These are phyloP conservation scores for Gortyna flavago DNA, from an alignment of 2,888 invertebrate species.

Conservation along the genomic window DNA sequence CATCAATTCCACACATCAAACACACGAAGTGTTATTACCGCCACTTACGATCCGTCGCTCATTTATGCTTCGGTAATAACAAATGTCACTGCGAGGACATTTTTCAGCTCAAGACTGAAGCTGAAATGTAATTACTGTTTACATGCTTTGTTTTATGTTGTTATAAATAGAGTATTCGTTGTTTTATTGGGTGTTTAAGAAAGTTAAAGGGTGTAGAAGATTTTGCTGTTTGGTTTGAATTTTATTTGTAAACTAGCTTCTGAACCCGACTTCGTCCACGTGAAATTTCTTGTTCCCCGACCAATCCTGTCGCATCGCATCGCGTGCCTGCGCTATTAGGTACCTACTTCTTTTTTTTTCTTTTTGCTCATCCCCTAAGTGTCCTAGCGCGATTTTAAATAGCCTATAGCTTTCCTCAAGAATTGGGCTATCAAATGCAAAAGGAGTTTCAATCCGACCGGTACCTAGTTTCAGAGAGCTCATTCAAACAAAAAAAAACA, in stretches of 20 bases:
- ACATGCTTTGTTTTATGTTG: slow-evolving; percentile 30
- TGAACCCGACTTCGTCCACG: background rate
- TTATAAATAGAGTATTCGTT: slow-evolving; percentile 17
- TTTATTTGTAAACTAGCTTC: background rate
- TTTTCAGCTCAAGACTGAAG: slow-evolving; percentile 69
- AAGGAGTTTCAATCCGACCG: background rate
- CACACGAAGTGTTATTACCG: slow-evolving; percentile 57
- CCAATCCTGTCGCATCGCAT: too few species aligned
- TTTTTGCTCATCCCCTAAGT: background rate
- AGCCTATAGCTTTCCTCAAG: background rate
- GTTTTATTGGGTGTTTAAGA: slow-evolving; percentile 34
- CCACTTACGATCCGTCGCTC: slow-evolving; percentile 73
- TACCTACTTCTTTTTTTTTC: background rate
- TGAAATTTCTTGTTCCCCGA: too few species aligned
- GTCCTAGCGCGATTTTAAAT: background rate
- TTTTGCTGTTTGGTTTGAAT: background rate
- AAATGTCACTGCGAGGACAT: slow-evolving; percentile 70
- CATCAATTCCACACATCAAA: slow-evolving; percentile 47
- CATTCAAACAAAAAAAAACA: background rate
- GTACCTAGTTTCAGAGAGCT: background rate
- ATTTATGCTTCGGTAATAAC: slow-evolving; percentile 69
- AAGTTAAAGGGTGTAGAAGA: background rate
- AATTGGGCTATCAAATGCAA: background rate
- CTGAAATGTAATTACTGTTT: slow-evolving; percentile 66
- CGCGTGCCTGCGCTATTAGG: background rate